A percentile compares a stretch with the other conserved stretches of the same genome.
Conservation (phyloP, 1,140 invertebrate genomes). For the Pseudomyrmex dendroicus region DNA sequence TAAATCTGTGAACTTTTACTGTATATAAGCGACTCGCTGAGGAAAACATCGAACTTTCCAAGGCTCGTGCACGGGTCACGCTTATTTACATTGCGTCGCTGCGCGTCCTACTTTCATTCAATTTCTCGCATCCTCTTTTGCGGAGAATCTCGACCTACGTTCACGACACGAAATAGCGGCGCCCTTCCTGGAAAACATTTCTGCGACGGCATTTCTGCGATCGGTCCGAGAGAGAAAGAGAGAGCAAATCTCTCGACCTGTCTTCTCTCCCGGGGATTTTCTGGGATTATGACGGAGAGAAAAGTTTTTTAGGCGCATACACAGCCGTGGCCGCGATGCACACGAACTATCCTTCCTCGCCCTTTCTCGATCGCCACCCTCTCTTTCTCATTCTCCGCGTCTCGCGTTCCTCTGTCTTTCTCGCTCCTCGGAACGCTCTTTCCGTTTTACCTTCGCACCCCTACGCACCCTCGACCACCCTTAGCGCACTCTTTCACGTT, state of each 20-base stretch:
- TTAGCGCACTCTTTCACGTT: constrained; percentile 52
- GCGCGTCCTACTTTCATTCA: constrained; percentile 44
- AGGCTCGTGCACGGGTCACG: not conserved
- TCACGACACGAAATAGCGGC: constrained; percentile 48
- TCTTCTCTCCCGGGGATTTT: not conserved
- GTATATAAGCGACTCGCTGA: no score
- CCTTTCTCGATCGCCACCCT: constrained; percentile 24
- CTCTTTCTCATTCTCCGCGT: not conserved
- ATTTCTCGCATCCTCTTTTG: constrained; percentile 18
- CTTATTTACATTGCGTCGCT: constrained; percentile 27
- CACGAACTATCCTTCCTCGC: constrained; percentile 10
- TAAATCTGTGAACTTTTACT: no score
- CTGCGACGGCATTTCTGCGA: constrained; percentile 6
- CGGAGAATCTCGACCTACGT: constrained; percentile 72
- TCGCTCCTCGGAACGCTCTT: constrained; percentile 23
- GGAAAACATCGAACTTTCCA: no score
- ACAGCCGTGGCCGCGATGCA: not conserved
- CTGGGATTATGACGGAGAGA: constrained; percentile 52
- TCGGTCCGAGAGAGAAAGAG: not conserved
- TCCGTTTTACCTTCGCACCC: constrained; percentile 46
- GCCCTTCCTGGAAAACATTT: constrained; percentile 60
- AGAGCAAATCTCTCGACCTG: constrained; percentile 8
- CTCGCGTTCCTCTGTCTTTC: constrained; percentile 33
- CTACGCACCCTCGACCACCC: not conserved
- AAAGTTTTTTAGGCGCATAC: constrained; percentile 62